Evolutionary conservation across 2,797 vertebrate species (phyloP).

Genomic region (Bufotes viridis): DNA sequence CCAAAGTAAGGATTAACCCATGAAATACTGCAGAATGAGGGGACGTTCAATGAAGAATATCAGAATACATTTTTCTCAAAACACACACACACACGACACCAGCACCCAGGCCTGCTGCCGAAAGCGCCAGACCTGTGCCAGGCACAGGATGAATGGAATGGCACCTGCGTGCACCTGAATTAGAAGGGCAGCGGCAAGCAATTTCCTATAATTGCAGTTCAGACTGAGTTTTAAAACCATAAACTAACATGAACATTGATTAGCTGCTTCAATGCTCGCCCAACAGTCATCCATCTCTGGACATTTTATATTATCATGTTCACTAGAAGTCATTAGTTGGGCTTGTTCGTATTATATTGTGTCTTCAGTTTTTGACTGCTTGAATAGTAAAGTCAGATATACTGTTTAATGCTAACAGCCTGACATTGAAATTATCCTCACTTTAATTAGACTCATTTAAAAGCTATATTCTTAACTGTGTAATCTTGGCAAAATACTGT

Average conservation of each 20-base stretch:
- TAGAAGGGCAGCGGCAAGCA: too few species aligned
- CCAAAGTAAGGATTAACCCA: too few species aligned
- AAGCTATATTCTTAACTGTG: constrained; percentile 24
- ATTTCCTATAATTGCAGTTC: neutral
- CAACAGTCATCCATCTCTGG: neutral
- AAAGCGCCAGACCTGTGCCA: too few species aligned
- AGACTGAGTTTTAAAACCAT: neutral
- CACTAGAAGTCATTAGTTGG: constrained; percentile 1
- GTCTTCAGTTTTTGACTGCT: neutral
- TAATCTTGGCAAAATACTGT: constrained; percentile 26
- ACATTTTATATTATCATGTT: constrained; percentile 31
- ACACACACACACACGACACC: too few species aligned
- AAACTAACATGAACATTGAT: neutral
- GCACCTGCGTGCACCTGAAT: too few species aligned
- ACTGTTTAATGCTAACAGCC: constrained; percentile 20
- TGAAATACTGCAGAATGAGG: too few species aligned
- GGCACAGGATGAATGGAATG: too few species aligned
- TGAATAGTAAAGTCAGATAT: neutral
- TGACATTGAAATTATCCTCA: constrained; percentile 27
- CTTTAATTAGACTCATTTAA: constrained; percentile 53
- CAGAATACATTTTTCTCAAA: too few species aligned
- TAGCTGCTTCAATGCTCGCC: constrained; percentile 5
- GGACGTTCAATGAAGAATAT: too few species aligned
- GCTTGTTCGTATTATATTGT: constrained; percentile 11
- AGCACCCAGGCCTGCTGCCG: too few species aligned